These are phyloP conservation scores for Poecilia picta DNA, from an alignment of 2,797 vertebrate species.

Conservation along the genomic window DNA sequence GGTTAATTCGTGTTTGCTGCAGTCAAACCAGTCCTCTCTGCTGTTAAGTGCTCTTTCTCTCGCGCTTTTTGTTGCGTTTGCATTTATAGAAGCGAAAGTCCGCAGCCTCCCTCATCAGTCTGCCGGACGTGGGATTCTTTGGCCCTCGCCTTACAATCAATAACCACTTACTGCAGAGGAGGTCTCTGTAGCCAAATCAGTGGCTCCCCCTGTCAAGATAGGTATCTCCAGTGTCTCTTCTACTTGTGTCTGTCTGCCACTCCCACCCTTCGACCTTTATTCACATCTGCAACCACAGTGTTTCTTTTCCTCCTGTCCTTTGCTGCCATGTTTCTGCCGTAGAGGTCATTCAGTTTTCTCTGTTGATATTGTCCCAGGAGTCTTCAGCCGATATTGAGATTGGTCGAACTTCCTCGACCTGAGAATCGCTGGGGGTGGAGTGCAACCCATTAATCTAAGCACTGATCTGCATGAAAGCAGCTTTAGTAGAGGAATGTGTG, in stretches of 20 bases:
- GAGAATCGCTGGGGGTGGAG: slow-evolving; percentile 26
- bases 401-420: slow-evolving; percentile 31
- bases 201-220: slow-evolving; percentile 43
- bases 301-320: slow-evolving; percentile 25
- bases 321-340: slow-evolving; percentile 39
- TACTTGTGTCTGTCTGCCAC: slow-evolving; percentile 32
- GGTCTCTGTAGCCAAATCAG: slow-evolving; percentile 57
- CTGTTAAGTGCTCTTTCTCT: slow-evolving; percentile 16
- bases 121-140: slow-evolving; percentile 45
- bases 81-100: slow-evolving; percentile 35
- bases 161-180: slow-evolving; percentile 74
- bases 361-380: slow-evolving; percentile 54
- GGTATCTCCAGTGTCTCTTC: slow-evolving; percentile 41
- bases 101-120: slow-evolving; percentile 50
- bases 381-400: slow-evolving; percentile 25
- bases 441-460: slow-evolving; percentile 53
- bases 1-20: neutral
- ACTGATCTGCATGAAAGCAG: slow-evolving; percentile 31
- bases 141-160: slow-evolving; percentile 68
- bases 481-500: slow-evolving; percentile 22
- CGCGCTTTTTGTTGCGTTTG: slow-evolving; percentile 33
- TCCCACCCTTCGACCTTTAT: slow-evolving; percentile 18
- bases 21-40: neutral
- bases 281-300: slow-evolving; percentile 50
- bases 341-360: slow-evolving; percentile 65